Evolutionary conservation across 1,140 invertebrate genomes (phyloP).

Genomic region (Zaprionus ornatus): DNA sequence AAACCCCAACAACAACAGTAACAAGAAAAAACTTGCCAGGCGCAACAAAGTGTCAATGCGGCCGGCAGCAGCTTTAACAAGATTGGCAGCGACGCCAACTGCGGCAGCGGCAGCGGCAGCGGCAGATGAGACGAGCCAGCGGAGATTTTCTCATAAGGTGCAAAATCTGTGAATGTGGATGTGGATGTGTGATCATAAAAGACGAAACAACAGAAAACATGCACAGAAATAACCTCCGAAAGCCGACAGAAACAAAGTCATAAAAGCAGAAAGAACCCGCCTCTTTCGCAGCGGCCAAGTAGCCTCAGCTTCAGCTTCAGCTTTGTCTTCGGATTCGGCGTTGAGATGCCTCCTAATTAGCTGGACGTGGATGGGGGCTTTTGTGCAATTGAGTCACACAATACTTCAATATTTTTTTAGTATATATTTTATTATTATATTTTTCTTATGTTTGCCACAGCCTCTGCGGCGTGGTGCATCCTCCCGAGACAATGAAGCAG

Average conservation of each 20-base stretch:
- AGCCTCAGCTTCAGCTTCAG: neutral
- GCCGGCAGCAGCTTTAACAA: constrained; percentile 72
- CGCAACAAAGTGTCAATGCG: constrained; percentile 80
- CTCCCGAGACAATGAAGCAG: constrained; percentile 63
- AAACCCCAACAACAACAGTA: constrained; percentile 22
- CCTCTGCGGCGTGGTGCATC: constrained; percentile 5
- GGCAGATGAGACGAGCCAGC: constrained; percentile 43
- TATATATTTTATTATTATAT: constrained; percentile 39
- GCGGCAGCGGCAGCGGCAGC: constrained; percentile 52
- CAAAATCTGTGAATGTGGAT: constrained; percentile 66
- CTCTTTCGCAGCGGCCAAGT: neutral
- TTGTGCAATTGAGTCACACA: constrained; percentile 35
- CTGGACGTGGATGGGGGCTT: constrained; percentile 26
- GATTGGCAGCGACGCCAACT: constrained; percentile 65
- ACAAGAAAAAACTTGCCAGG: constrained; percentile 42
- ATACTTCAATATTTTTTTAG: constrained; percentile 35
- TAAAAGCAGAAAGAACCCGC: constrained; percentile 50
- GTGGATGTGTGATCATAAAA: constrained; percentile 62
- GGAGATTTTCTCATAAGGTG: constrained; percentile 79
- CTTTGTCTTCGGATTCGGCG: neutral
- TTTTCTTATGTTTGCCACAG: constrained; percentile 9
- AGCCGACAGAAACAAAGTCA: constrained; percentile 51
- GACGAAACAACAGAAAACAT: constrained; percentile 67
- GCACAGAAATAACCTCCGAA: constrained; percentile 66
- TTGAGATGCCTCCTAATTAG: constrained; percentile 43